Conservation (phyloP, 2,113 vertebrate species). For the Falcunculus frontatus region DNA sequence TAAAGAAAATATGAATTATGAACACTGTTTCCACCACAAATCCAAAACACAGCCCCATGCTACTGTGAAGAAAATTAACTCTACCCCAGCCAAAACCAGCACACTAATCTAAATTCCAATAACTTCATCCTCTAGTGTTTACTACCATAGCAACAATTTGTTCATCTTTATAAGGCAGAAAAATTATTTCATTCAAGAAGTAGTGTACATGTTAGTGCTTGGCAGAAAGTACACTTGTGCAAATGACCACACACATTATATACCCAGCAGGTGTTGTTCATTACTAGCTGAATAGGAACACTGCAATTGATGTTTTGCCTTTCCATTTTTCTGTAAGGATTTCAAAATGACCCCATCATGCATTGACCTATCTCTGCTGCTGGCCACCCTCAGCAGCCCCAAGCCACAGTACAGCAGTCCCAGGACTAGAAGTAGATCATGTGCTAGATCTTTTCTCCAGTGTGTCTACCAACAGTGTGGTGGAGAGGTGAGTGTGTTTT, state of each 20-base stretch:
- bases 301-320: neutral
- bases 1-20: neutral
- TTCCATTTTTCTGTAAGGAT: neutral
- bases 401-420: neutral
- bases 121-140: neutral
- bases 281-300: neutral
- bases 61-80: neutral
- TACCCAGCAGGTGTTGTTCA: neutral
- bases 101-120: conserved; percentile 38
- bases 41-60: neutral
- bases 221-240: neutral
- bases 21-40: neutral
- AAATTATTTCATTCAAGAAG: conserved; percentile 26
- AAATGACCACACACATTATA: neutral
- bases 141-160: conserved; percentile 58
- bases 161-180: conserved; percentile 8
- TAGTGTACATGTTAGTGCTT: conserved; percentile 3
- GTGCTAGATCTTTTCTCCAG: neutral
- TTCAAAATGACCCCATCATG: neutral
- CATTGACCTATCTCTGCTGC: neutral
- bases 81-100: neutral
- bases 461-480: fast-evolving
- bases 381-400: neutral
- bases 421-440: neutral
- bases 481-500: neutral